These are phyloP conservation scores for Carassius carassius DNA, from an alignment of 2,113 vertebrate species.

Conservation along the genomic window DNA sequence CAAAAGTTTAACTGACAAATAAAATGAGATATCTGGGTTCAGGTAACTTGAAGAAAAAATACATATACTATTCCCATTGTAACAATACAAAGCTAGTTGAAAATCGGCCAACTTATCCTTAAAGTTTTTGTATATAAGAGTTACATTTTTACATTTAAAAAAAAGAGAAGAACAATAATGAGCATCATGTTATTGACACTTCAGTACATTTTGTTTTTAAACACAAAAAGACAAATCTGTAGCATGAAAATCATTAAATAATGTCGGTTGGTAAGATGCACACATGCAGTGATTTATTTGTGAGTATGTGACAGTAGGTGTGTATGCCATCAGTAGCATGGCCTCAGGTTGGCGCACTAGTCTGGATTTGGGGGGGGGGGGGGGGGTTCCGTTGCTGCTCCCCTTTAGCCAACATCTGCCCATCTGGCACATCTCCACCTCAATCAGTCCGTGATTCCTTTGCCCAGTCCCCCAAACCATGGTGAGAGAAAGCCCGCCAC, in stretches of 20 bases:
- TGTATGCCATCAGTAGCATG: constrained; percentile 10
- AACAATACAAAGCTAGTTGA: no score
- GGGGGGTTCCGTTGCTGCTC: constrained; percentile 40
- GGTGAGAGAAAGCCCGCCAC: background rate
- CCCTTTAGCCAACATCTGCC: constrained; percentile 53
- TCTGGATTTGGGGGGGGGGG: constrained; percentile 39
- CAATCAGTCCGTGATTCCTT: constrained; percentile 29
- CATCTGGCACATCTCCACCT: constrained; percentile 39
- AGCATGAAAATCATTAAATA: background rate
- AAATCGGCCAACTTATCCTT: no score
- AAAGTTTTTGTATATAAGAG: no score
- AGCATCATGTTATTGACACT: background rate
- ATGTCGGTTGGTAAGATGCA: background rate
- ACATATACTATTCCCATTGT: no score
- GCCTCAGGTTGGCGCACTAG: constrained; percentile 40
- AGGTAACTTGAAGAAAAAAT: no score
- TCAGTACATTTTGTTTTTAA: background rate
- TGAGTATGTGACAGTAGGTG: background rate
- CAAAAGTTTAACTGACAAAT: background rate
- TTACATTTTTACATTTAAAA: background rate
- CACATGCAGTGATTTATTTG: background rate
- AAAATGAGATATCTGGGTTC: no score
- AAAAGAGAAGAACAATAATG: background rate
- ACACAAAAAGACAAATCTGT: background rate
- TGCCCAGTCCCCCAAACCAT: constrained; percentile 9